Base-by-base conservation (phyloP, 2,888 invertebrate species). In the Xanthia togata region DNA sequence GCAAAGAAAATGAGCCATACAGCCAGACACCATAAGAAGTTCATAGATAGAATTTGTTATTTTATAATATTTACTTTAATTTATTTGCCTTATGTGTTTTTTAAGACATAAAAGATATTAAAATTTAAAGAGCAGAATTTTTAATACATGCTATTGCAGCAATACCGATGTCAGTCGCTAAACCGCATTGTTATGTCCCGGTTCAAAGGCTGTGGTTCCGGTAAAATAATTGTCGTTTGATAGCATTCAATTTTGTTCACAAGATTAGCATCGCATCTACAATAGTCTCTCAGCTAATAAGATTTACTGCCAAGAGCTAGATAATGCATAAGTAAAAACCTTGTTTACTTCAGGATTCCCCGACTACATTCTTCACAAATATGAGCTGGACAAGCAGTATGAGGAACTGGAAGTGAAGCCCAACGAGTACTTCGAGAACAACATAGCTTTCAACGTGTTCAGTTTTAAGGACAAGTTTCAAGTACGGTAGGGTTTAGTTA, bases 381-480 rank as follows among this genome's bases (percentile, higher is more conserved):
- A 97, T 0, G 97, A 98, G 87, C 94, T 99, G 82, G 98, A 99
- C 93, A 98, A 98, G 69, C 98, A 98, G 89, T 99, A 99, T 91
- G 97, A 97, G 5, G 98, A 98, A 65, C 93, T 99, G 71, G 97
- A 97, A 0, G 97, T 99, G 44, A 97, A 97, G 3, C 95, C 97
- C 0, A 97, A 98, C 87, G 97, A 98, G 75, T 99, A 99, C 91
- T 99, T 99, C 90, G 97, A 98, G 76, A 99, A 99, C 92, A 99
- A 99, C 90, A 97, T 98, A 68, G 97, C 98, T 50, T 98, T 98
- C 71, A 98, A 97, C 91, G 97, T 97, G 73, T 99, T 98, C 93
- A 98, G 98, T 87, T 95, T 99, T 71, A 97, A 97, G 89, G 98
- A 98, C 83, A 99, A 99, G n/a, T n/a, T n/a, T n/a, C n/a, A n/a